Percentiles rank a stretch among this genome's conserved stretches.
These are phyloP conservation scores for Sphecodes monilicornis DNA, from an alignment of 2,888 invertebrate genomes.

Conservation along the genomic window DNA sequence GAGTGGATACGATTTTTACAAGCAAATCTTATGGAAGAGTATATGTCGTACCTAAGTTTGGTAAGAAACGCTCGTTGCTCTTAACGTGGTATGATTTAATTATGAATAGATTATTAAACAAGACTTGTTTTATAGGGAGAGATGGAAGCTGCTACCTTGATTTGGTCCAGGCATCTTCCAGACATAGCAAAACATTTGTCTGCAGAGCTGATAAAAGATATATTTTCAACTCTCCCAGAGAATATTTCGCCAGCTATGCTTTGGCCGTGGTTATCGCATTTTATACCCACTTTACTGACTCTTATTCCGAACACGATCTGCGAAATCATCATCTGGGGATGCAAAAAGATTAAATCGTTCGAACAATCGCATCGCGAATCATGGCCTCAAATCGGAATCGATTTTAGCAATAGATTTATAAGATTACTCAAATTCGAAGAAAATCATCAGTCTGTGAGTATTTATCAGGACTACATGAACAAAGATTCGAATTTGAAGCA, in stretches of 20 bases:
- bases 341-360: constrained; percentile 73
- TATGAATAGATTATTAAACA: constrained; percentile 5
- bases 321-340: constrained; percentile 77
- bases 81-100: not conserved
- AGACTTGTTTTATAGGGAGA: constrained; percentile 70
- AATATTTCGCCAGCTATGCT: constrained; percentile 64
- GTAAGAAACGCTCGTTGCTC: constrained; percentile 74
- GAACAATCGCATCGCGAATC: constrained; percentile 70
- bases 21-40: constrained; percentile 82
- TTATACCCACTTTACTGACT: constrained; percentile 77
- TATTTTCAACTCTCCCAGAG: constrained; percentile 75
- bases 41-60: constrained; percentile 81
- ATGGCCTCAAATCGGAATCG: constrained; percentile 78
- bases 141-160: constrained; percentile 78
- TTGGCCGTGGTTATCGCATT: constrained; percentile 80
- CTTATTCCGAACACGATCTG: constrained; percentile 74
- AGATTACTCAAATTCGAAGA: constrained; percentile 76
- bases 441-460: constrained; percentile 65
- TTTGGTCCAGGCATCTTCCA: constrained; percentile 81
- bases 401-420: constrained; percentile 82
- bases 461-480: constrained; percentile 70
- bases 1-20: constrained; percentile 84
- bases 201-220: constrained; percentile 66
- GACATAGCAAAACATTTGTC: constrained; percentile 74
- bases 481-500: constrained; percentile 74